Conservation (phyloP, 2,888 invertebrate genomes). For the Crepidodera aurea region DNA sequence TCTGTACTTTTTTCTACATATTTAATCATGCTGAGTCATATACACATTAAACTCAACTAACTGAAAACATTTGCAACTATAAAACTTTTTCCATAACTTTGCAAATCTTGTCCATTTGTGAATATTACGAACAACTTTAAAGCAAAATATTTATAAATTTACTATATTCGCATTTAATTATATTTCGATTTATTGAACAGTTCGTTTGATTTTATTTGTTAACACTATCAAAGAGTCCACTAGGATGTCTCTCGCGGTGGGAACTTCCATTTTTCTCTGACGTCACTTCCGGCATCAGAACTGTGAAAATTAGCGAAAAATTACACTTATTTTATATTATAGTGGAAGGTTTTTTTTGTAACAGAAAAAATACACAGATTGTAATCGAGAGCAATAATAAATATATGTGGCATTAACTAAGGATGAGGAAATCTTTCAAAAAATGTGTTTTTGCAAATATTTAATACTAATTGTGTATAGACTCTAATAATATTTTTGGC, state of each 20-base stretch:
- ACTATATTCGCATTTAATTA: constrained; percentile 44
- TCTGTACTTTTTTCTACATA: too few species aligned
- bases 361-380: constrained; percentile 2
- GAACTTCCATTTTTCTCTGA: constrained; percentile 59
- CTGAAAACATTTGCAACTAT: neutral
- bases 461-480: too few species aligned
- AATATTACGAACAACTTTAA: constrained; percentile 40
- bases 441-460: too few species aligned
- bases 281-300: constrained; percentile 53
- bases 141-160: constrained; percentile 46
- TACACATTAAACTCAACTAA: neutral
- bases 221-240: constrained; percentile 50
- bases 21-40: too few species aligned
- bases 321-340: constrained; percentile 20
- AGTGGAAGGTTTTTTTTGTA: constrained; percentile 13
- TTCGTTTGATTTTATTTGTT: constrained; percentile 49
- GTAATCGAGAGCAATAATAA: constrained; percentile 4
- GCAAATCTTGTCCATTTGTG: constrained; percentile 46
- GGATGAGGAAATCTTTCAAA: too few species aligned
- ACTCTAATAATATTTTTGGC: too few species aligned
- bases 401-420: constrained; percentile 1
- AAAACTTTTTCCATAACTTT: constrained; percentile 42
- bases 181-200: constrained; percentile 38
- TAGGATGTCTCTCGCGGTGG: constrained; percentile 58
- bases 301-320: constrained; percentile 48